phyloP scores from a whole-genome alignment of 1,140 invertebrate species.

The Drosophila bocqueti region DNA sequence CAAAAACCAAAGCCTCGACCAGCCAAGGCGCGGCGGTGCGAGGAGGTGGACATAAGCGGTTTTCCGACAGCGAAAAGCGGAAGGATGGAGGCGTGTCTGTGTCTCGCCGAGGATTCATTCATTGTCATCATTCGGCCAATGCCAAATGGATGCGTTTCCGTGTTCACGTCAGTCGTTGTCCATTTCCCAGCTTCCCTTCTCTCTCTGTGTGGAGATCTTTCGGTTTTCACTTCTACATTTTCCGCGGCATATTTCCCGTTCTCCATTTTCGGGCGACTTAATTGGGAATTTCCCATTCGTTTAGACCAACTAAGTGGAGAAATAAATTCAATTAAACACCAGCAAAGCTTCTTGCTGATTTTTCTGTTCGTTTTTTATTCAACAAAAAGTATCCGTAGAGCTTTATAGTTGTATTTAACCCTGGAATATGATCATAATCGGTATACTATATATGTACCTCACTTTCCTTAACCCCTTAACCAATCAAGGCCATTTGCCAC shows the following conservation, averaged over 20 bases:
- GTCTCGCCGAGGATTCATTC: conserved; percentile 55
- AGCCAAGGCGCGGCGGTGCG: background rate
- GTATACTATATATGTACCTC: background rate
- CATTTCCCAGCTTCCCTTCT: background rate
- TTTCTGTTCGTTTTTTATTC: background rate
- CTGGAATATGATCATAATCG: too few species aligned
- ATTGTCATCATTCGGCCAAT: conserved; percentile 64
- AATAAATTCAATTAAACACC: conserved; percentile 5
- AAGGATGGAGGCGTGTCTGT: conserved; percentile 15
- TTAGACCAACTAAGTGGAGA: conserved; percentile 13
- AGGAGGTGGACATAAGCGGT: conserved; percentile 23
- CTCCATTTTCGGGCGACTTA: conserved; percentile 30
- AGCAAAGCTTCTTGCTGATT: too few species aligned
- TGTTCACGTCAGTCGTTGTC: conserved; percentile 22
- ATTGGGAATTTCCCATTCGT: conserved; percentile 74
- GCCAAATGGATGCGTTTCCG: conserved; percentile 50
- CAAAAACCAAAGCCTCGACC: conserved; percentile 83
- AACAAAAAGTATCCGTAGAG: too few species aligned
- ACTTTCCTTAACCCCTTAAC: background rate
- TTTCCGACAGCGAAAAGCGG: background rate
- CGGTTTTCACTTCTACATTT: conserved; percentile 27
- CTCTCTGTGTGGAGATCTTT: background rate
- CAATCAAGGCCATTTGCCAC: background rate
- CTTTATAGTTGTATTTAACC: too few species aligned
- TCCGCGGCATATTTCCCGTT: background rate